Conservation (phyloP, 2,797 vertebrate species). For the Limnodromus scolopaceus region DNA sequence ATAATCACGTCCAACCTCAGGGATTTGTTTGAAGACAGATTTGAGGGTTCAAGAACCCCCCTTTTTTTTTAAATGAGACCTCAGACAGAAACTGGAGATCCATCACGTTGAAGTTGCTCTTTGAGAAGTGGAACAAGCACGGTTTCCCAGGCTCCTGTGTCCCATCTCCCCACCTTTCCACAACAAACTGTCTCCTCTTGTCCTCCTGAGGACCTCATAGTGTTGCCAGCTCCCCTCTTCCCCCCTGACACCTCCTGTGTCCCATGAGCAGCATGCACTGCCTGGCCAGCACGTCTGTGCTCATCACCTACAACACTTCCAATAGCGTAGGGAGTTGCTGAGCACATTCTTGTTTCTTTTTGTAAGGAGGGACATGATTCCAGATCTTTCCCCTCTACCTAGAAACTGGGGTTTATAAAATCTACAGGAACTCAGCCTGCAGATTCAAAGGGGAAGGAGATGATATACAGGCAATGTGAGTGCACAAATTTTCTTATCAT, state of each 20-base stretch:
- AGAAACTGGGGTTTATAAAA: neutral
- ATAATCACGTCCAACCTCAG: constrained; percentile 13
- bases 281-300: neutral
- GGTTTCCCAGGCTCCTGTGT: neutral
- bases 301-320: neutral
- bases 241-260: neutral
- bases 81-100: constrained; percentile 4
- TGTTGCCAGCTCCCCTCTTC: neutral
- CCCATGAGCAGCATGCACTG: neutral
- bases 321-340: neutral
- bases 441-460: neutral
- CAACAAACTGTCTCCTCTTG: neutral
- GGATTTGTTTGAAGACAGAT: constrained; percentile 5
- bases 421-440: neutral
- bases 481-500: neutral
- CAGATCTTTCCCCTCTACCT: neutral
- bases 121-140: neutral
- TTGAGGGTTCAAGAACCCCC: neutral
- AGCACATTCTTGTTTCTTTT: neutral
- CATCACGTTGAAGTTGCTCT: neutral
- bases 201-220: neutral
- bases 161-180: neutral
- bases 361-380: neutral
- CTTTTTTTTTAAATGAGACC: neutral
- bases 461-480: neutral